Base-by-base conservation (phyloP, 2,888 invertebrate species). In the Frankliniella fusca region DNA sequence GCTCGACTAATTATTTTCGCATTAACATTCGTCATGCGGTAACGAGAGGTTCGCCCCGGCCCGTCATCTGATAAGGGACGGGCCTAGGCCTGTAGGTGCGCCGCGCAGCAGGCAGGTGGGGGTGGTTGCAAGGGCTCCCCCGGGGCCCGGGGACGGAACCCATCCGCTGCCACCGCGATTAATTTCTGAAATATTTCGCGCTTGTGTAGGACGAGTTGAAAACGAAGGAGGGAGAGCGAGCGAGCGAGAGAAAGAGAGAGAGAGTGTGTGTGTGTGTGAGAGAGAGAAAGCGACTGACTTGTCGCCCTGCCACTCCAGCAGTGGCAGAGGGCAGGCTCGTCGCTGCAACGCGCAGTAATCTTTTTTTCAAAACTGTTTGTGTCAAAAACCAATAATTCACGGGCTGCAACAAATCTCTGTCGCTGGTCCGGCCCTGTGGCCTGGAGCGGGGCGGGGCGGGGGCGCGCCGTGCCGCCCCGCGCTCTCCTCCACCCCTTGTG, bases 301-400 rank as follows among this genome's bases (percentile, higher is more conserved):
- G 11, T 20, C 54, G 20, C 38, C 38, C 38, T 38, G 38, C 38
- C 5, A 38, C 38, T 38, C 38, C 38, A 3, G 38, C 38, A 3
- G 38, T 5, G 38, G 38, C 38, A 3, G 38, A 5, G 38, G 38
- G 38, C 38, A 38, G 38, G 38, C 38, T 38, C 38, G 38, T 5
- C 38, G 38, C 38, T 38, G 38, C n/a, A n/a, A n/a, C n/a, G n/a
- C 38, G 38, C 38, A 38, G 61, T 54, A 61, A 61, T 61, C 20
- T n/a, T 61, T 61, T 38, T 61, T 61, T 23, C 70, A 23, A 76
- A 76, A 76, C 70, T 76, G 70, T 76, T 76, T 76, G 70, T 76
- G 70, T 76, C 70, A 76, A 76, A 76, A 76, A 76, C 70, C 70
- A 76, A 76, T 76, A 76, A 76, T 76, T 76, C 70, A 76, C 70